Conservation (phyloP, 92 coral and sea anemone species). For the Epizoanthus rinbou region DNA sequence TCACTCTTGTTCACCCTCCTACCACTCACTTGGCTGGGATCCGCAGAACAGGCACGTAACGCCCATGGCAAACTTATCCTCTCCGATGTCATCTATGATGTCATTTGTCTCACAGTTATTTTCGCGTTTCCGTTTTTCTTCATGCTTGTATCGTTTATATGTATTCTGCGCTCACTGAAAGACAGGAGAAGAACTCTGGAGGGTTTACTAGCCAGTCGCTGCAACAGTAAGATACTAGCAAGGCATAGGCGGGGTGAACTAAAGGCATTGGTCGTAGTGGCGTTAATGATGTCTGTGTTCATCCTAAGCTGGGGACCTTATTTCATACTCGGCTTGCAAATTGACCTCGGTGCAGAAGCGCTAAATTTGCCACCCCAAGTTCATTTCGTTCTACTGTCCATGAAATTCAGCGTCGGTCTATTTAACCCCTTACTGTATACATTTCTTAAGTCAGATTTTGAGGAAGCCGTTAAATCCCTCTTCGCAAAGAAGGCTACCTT, state of each 20-base stretch:
- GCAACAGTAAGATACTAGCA: slow-evolving; percentile 2
- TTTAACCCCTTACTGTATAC: slow-evolving; percentile 11
- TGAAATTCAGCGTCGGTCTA: slow-evolving; percentile 8
- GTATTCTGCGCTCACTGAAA: slow-evolving; percentile 8
- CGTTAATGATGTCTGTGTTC: slow-evolving; percentile 6
- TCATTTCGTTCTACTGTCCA: not conserved
- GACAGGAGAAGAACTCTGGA: slow-evolving; percentile 10
- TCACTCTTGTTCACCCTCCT: not conserved
- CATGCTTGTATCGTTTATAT: not conserved
- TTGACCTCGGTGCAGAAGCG: not conserved
- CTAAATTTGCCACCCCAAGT: slow-evolving; percentile 15
- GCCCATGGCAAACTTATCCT: not conserved
- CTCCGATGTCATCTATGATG: not conserved
- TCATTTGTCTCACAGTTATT: not conserved
- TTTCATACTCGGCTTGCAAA: not conserved
- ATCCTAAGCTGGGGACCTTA: slow-evolving; percentile 5
- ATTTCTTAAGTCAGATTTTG: slow-evolving; percentile 10
- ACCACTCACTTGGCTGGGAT: not conserved
- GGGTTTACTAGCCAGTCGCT: not conserved
- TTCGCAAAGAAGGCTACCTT: not conserved
- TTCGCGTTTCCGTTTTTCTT: slow-evolving; percentile 7
- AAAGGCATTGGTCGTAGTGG: not conserved
- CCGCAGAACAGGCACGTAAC: not conserved
- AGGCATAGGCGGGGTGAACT: slow-evolving; percentile 1
- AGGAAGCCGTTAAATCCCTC: not conserved